Evolutionary conservation across 2,888 invertebrate genomes (phyloP), one percentile per base, ranked within the genome.

Genomic region (Protophormia terraenovae): DNA sequence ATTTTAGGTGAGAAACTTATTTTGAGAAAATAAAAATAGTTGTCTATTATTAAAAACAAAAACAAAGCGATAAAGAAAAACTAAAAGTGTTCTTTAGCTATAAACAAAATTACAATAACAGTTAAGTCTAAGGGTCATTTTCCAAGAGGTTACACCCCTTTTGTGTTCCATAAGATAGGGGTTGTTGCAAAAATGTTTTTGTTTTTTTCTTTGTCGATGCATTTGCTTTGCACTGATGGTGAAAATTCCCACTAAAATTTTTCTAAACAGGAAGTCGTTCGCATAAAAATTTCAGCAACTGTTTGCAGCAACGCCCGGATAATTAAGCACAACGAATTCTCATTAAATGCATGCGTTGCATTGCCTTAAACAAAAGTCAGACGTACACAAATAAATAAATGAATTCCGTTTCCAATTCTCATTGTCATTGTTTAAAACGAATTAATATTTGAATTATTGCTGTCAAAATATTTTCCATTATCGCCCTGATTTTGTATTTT

Each of bases 271-370:
- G 82, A 85, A 79, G 71, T 82, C 38, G 41, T 24, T 53, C 60
- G 32, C n/a, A 22, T 38, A 38, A 24, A n/a, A 22, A 12, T 76
- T 45, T 60, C 50, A 67, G 77, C 55, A 78, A 81, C 69, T 85
- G 81, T 82, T 82, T 77, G 22, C 72, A 32, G 82, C 66, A 84
- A 87, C 87, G 75, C 87, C 87, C 84, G 77, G 76, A 85, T 86
- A 84, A 87, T 87, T 86, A 82, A 76, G 86, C 78, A 66, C 71
- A 83, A 62, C 86, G 62, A 87, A 87, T 84, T 82, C 75, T 62
- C 82, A 84, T 84, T 82, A 80, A 82, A 83, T 62, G 67, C 77
- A 62, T 58, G 35, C 85, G 73, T 47, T 72, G 66, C 72, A 45
- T 53, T 73, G 16, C 14, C 6, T 14, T 19, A 8, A 55, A 32